Conservation (phyloP, 2,888 invertebrate species). For the Xestobium rufovillosum region DNA sequence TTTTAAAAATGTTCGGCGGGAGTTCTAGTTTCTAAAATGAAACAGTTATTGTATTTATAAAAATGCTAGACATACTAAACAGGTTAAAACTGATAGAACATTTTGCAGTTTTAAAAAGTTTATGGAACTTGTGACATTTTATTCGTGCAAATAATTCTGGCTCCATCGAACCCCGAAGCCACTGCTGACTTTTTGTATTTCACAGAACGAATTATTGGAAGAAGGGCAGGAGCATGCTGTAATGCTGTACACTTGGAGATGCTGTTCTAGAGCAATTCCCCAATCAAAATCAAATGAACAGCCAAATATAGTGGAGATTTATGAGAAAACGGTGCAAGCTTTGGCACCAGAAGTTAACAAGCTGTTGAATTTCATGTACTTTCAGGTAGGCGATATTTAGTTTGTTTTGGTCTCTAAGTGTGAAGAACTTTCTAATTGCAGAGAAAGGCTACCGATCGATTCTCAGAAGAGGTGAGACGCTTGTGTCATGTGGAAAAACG, state of each 20-base stretch:
- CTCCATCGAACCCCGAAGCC: too few species aligned
- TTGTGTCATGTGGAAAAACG: constrained; percentile 95
- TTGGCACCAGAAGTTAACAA: constrained; percentile 96
- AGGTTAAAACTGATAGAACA: too few species aligned
- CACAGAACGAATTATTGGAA: constrained; percentile 93
- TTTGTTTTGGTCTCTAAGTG: background rate
- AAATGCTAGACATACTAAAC: too few species aligned
- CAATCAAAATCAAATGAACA: constrained; percentile 97
- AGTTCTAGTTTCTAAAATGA: too few species aligned
- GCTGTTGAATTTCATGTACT: constrained; percentile 94
- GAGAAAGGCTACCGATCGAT: constrained; percentile 91
- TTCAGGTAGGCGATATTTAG: constrained; percentile 68
- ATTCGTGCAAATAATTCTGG: too few species aligned
- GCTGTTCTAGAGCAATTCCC: constrained; percentile 96
- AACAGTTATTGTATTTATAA: too few species aligned
- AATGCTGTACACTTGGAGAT: constrained; percentile 98
- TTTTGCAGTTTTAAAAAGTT: too few species aligned
- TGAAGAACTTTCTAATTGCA: constrained; percentile 35
- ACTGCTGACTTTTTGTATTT: too few species aligned
- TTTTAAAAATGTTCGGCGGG: too few species aligned
- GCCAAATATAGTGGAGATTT: constrained; percentile 96
- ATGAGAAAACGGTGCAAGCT: constrained; percentile 96
- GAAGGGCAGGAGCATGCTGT: constrained; percentile 97
- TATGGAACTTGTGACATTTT: too few species aligned
- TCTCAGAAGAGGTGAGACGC: constrained; percentile 91